Evolutionary conservation across 2,888 invertebrate species (phyloP).

Genomic region (Adelognathus sp.): DNA sequence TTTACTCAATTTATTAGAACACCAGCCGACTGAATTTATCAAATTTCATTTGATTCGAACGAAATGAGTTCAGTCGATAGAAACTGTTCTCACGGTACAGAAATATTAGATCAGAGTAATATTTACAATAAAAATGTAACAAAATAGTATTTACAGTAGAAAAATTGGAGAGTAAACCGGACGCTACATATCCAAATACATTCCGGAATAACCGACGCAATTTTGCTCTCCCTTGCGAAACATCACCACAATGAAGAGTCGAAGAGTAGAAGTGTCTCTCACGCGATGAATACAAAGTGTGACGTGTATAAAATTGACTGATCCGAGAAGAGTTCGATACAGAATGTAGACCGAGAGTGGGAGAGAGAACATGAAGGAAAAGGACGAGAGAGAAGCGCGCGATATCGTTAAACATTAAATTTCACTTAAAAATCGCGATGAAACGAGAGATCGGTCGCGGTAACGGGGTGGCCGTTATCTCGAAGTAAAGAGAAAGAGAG

Average conservation of each 20-base stretch:
- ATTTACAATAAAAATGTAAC: no score
- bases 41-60: no score
- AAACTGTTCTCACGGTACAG: no score
- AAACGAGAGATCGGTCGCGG: slow-evolving; percentile 38
- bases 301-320: slow-evolving; percentile 23
- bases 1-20: no score
- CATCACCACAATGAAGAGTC: slow-evolving; percentile 13
- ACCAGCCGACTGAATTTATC: no score
- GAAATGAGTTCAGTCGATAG: no score
- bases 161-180: background rate
- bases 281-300: slow-evolving; percentile 37
- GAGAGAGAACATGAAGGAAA: background rate
- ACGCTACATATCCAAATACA: background rate
- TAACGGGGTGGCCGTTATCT: slow-evolving; percentile 39
- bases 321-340: slow-evolving; percentile 26
- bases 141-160: no score
- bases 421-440: slow-evolving; percentile 54
- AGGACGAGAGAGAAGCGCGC: slow-evolving; percentile 5
- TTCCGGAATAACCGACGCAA: background rate
- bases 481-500: background rate
- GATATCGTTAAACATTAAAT: slow-evolving; percentile 57
- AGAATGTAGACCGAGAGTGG: background rate
- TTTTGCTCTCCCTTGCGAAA: no score
- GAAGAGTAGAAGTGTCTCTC: slow-evolving; percentile 2
- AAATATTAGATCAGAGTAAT: no score